Evolutionary conservation across 1,140 invertebrate species (phyloP), one percentile per base, ranked within the genome.

Genomic region (Anoplophora glabripennis): DNA sequence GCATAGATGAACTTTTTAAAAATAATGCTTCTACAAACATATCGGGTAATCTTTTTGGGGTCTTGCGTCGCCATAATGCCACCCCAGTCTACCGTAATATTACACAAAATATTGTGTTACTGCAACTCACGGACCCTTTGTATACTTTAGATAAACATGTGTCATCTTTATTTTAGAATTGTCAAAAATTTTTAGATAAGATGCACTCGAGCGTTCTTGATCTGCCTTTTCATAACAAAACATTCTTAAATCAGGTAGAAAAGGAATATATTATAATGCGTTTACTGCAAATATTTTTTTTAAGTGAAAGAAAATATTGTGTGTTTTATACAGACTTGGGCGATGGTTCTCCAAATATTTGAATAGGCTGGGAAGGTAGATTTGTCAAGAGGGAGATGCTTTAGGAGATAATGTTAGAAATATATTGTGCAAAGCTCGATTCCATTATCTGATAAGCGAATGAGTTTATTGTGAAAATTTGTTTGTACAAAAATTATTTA

Each of bases 61-160:
- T 44, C 34, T 44, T 14, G 47, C 34, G 10, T 28, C 28, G 15
- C 21, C 18, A 40, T 54, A 28, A 42, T 21, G 17, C 15, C 48
- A 34, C 48, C 48, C 33, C 38, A 41, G 33, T 49, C 15, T 49
- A 28, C 38, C 28, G 28, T 52, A 51, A 59, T 59, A 59, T 59
- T 59, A 53, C 57, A 59, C 57, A 59, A 59, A 59, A 59, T 59
- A 59, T 59, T 59, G 53, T 59, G 57, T 59, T 59, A 59, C 57
- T 44, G 49, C 40, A 33, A 52, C 33, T 10, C 34, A 33, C 18
- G n/a, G 4, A 4, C 14, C 7, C 53, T 47, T 56, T 56, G 42
- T 58, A 17, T 42, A 51, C 49, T 36, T 36, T 42, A 59, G 57
- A 59, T 59, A 59, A 59, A 59, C 57, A 59, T 52, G 49, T 52